These are phyloP conservation scores for Eptesicus fuscus DNA, from an alignment of 2,113 vertebrate species.

Conservation along the genomic window DNA sequence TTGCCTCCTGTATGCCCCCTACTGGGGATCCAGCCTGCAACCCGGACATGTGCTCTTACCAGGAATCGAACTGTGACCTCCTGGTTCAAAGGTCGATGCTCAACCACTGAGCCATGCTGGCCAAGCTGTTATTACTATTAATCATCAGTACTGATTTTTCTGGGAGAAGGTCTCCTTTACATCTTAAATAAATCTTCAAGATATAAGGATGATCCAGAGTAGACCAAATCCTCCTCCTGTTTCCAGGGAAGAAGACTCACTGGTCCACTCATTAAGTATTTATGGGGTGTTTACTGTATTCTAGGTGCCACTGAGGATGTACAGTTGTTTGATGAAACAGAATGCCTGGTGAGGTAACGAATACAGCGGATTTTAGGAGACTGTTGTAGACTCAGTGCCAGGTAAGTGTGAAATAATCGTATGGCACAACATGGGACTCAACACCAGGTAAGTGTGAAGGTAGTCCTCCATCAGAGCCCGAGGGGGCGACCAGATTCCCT, in stretches of 20 bases:
- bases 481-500: background rate
- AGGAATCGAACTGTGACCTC: too few species aligned
- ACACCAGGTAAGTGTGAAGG: background rate
- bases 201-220: background rate
- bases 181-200: slow-evolving; percentile 26
- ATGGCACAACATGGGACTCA: background rate
- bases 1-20: too few species aligned
- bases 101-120: too few species aligned
- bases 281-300: background rate
- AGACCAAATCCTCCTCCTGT: background rate
- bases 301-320: background rate
- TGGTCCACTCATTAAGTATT: background rate
- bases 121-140: background rate
- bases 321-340: background rate
- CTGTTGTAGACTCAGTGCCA: background rate
- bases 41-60: too few species aligned
- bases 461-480: background rate
- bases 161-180: background rate
- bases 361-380: background rate
- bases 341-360: background rate
- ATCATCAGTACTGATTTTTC: background rate
- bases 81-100: too few species aligned
- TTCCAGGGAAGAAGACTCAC: background rate
- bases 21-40: too few species aligned
- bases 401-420: background rate